Evolutionary conservation across 2,113 vertebrate genomes (phyloP), one percentile per base, ranked within the genome.

Genomic region (Cinclus cinclus): DNA sequence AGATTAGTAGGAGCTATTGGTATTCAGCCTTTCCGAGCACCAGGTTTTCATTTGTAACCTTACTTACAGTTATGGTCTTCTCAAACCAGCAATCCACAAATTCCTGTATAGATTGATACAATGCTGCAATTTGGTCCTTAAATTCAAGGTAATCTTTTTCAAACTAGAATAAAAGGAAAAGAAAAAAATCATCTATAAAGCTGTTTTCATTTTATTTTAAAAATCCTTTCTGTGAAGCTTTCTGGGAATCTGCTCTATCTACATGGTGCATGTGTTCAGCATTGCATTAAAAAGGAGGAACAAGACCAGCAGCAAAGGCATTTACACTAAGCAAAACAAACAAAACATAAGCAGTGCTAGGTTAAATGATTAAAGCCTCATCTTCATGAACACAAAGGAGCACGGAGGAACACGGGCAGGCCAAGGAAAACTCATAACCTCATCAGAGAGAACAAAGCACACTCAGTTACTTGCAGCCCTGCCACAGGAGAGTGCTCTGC

Each of bases 111-210:
- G 98, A 98, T 79, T 97, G 97, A 9, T 98, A 98, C 77, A 99
- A 63, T 65, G 64, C 77, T 92, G 98, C 97, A 62, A 98, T 96
- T 95, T 98, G 98, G 60, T 93, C 88, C 97, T 97, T 98, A 96
- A 99, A 98, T 65, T 98, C 98, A 77, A 95, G 59, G 42, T 98
- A 98, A 95, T 99, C 98, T 84, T 97, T 97, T 92, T 99, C 98
- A 98, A 99, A 99, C 98, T 99, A 90, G 59, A 95, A 92, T 41
- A 69, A 82, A 3, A 44, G 22, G 31, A 71, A 85, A 83, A 52
- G 6, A 75, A 77, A 80, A 73, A 63, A 74, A 47, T 23, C 0
- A 55, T 6, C 33, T 50, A 2, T 18, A 55, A 19, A 10, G 13
- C 17, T 39, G 31, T 17, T 69, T 89, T 69, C 3, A 41, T 56